These are phyloP conservation scores for Scolanthus callimorphus DNA, from an alignment of 92 coral and sea anemone species.

Conservation along the genomic window DNA sequence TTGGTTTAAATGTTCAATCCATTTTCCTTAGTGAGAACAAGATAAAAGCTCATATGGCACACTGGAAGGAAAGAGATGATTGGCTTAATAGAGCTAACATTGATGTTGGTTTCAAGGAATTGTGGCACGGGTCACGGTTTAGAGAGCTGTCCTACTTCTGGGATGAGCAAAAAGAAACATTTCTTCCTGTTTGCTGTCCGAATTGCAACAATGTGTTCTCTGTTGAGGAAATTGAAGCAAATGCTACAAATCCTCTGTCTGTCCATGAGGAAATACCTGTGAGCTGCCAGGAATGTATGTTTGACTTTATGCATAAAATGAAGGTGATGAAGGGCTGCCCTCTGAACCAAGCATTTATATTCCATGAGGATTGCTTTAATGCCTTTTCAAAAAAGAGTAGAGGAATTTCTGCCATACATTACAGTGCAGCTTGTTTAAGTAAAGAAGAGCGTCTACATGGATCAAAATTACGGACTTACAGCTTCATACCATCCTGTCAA, in stretches of 20 bases:
- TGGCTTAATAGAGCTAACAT: constrained; percentile 7
- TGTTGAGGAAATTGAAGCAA: constrained; percentile 20
- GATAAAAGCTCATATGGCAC: constrained; percentile 13
- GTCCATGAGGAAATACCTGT: constrained; percentile 6
- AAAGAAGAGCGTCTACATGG: constrained; percentile 6
- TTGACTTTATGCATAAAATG: constrained; percentile 7
- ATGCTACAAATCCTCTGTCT: constrained; percentile 6
- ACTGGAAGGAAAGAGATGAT: constrained; percentile 19
- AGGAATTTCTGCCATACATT: constrained; percentile 10
- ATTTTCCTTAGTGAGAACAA: constrained; percentile 19
- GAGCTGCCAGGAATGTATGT: constrained; percentile 25
- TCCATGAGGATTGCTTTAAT: constrained; percentile 16
- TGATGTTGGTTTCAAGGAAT: constrained; percentile 8
- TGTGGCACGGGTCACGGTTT: constrained; percentile 53
- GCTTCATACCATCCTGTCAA: constrained; percentile 10
- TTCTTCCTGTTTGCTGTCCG: constrained; percentile 43
- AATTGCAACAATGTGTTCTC: constrained; percentile 41
- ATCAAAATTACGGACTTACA: neutral
- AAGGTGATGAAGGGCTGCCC: neutral
- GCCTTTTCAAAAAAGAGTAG: constrained; percentile 5
- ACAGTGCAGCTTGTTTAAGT: neutral
- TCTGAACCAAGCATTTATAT: constrained; percentile 8
- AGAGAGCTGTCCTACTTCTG: constrained; percentile 45
- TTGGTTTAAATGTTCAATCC: constrained; percentile 32
- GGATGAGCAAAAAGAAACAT: constrained; percentile 40